Conservation (phyloP, 2,113 vertebrate species). For the Calonectris borealis region DNA sequence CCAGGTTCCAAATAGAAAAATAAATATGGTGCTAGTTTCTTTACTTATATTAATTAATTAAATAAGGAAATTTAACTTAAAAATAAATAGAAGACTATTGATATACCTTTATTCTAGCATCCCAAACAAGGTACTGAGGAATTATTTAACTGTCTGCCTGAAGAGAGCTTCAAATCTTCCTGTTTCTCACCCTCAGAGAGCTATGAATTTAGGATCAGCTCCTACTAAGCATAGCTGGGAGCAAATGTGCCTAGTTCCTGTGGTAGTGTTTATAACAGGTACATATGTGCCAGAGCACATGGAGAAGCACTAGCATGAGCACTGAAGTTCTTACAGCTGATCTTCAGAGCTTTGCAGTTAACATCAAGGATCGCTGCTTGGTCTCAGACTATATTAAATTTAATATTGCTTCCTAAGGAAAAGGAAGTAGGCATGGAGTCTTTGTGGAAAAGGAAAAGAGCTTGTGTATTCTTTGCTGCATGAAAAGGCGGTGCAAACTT, state of each 20-base stretch:
- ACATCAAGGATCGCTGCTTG: neutral
- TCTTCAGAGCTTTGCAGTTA: neutral
- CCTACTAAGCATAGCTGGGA: neutral
- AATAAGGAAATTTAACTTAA: neutral
- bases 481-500: neutral
- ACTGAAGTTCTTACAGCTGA: neutral
- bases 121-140: neutral
- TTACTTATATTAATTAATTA: neutral
- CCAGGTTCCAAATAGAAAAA: neutral
- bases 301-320: neutral
- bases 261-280: neutral
- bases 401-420: neutral
- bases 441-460: neutral
- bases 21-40: neutral
- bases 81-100: neutral
- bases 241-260: neutral
- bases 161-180: neutral
- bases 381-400: neutral
- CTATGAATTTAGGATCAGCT: neutral
- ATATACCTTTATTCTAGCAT: neutral
- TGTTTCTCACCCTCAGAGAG: neutral
- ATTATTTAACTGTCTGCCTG: neutral
- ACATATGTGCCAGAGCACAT: neutral
- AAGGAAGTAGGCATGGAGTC: neutral
- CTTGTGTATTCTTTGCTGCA: neutral